Conservation (phyloP, 2,797 vertebrate genomes). For the Pipistrellus nathusii region DNA sequence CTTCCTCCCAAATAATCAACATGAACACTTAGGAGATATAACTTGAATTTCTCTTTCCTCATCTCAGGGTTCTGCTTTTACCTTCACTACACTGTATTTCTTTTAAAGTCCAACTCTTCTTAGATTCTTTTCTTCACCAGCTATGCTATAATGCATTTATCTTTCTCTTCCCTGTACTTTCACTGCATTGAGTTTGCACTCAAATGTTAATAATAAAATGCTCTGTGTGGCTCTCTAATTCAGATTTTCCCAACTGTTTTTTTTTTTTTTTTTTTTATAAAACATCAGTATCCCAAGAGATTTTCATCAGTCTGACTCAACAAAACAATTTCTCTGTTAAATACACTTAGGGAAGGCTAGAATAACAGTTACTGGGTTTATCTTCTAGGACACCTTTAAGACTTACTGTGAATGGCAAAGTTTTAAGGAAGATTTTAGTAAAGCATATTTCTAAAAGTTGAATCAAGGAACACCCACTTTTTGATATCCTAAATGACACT, state of each 20-base stretch:
- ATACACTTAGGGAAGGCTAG: not conserved
- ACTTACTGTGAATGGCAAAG: not conserved
- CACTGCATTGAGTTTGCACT: not conserved
- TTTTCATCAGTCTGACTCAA: not conserved
- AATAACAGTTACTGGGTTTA: not conserved
- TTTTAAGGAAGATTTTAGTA: not conserved
- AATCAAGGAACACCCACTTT: not conserved
- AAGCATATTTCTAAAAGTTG: not conserved
- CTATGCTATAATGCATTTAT: not conserved
- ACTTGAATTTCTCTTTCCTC: not conserved
- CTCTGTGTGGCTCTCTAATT: not conserved
- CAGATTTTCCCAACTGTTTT: not conserved
- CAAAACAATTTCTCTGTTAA: not conserved
- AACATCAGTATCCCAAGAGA: not conserved
- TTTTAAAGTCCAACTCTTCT: not conserved
- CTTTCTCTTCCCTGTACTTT: not conserved
- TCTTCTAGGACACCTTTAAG: not conserved
- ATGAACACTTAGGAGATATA: not conserved
- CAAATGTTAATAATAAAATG: not conserved
- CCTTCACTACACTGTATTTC: not conserved
- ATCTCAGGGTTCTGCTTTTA: not conserved
- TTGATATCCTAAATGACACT: not conserved
- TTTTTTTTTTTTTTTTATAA: not conserved
- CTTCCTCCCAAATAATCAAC: rapidly evolving
- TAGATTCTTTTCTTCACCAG: constrained; percentile 8